Evolutionary conservation across 2,113 vertebrate species (phyloP).

Genomic region (Eulacestoma nigropectus): DNA sequence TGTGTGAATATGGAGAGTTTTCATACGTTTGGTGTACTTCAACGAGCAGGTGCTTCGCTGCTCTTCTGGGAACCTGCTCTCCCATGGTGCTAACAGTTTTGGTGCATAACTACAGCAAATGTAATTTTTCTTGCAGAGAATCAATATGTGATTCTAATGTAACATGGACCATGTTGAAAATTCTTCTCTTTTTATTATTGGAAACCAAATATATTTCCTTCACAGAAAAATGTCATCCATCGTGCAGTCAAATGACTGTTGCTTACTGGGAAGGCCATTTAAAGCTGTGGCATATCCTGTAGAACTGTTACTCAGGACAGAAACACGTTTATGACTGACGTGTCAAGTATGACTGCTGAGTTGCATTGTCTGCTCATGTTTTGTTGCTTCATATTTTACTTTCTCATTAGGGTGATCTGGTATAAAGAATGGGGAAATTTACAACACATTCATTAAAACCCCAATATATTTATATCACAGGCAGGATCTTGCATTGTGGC

Average conservation of each 20-base stretch:
- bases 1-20: neutral
- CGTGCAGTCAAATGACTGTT: neutral
- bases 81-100: neutral
- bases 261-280: neutral
- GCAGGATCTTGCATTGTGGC: neutral
- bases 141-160: neutral
- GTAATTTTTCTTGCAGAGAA: neutral
- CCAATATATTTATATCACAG: neutral
- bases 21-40: neutral
- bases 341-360: neutral
- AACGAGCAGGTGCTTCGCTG: neutral
- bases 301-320: neutral
- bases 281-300: neutral
- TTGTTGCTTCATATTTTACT: neutral
- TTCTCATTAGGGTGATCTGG: neutral
- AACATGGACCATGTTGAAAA: neutral
- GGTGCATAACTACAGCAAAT: neutral
- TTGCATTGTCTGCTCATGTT: neutral
- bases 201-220: neutral
- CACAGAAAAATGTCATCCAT: neutral
- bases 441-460: neutral
- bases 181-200: neutral
- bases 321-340: neutral
- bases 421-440: neutral
- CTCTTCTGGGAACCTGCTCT: neutral